phyloP scores from a whole-genome alignment of 2,113 vertebrate species.

The Apteryx mantelli region DNA sequence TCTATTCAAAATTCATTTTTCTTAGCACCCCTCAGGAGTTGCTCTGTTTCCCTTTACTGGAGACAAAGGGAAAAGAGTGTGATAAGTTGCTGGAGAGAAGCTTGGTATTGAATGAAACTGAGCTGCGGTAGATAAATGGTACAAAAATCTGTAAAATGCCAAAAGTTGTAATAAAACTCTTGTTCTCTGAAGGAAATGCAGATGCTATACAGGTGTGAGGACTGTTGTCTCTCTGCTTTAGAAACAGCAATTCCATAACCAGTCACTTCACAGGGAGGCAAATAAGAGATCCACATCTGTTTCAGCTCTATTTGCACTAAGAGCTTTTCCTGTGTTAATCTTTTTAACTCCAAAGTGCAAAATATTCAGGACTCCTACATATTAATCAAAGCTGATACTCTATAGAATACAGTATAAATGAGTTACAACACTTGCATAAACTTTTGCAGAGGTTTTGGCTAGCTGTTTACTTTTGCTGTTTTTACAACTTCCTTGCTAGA shows the following conservation, averaged over 20 bases:
- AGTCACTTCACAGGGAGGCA: not conserved
- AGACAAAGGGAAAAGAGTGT: not conserved
- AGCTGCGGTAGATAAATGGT: not conserved
- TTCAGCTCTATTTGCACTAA: not conserved
- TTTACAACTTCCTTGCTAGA: not conserved
- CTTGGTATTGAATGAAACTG: not conserved
- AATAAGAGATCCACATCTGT: not conserved
- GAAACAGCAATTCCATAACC: not conserved
- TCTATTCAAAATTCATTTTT: not conserved
- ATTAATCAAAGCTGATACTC: not conserved
- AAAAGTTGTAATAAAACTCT: not conserved
- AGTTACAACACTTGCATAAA: not conserved
- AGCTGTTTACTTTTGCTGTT: not conserved
- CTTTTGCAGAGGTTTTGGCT: not conserved
- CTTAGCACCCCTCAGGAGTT: not conserved
- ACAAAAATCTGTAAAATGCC: not conserved
- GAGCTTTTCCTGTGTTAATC: not conserved
- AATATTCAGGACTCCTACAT: not conserved
- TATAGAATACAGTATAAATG: not conserved
- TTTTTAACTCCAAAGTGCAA: not conserved
- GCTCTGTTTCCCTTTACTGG: not conserved
- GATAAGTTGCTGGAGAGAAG: not conserved
- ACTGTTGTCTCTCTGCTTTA: not conserved
- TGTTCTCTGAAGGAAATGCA: not conserved
- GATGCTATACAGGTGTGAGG: not conserved